phyloP scores from a whole-genome alignment of 2,888 invertebrate species.

The Lathronympha strigana region DNA sequence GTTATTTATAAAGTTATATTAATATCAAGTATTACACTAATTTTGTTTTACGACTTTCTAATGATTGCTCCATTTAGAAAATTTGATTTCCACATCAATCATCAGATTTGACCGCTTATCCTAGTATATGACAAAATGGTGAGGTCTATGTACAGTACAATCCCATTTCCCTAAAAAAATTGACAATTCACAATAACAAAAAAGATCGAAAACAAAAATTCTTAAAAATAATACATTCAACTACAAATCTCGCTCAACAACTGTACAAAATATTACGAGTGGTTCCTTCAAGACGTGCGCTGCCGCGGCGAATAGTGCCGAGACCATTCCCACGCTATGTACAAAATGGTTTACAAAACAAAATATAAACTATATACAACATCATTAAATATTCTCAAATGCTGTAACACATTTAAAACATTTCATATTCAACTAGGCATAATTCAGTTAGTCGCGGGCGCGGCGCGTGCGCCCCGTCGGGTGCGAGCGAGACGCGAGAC shows the following conservation, averaged over 20 bases:
- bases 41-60: slow-evolving; percentile 82
- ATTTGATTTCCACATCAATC: slow-evolving; percentile 82
- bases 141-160: slow-evolving; percentile 86
- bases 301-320: slow-evolving; percentile 71
- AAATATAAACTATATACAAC: slow-evolving; percentile 84
- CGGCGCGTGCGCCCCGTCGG: slow-evolving; percentile 38
- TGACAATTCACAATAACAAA: slow-evolving; percentile 88
- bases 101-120: slow-evolving; percentile 76
- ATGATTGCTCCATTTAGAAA: slow-evolving; percentile 84
- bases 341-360: slow-evolving; percentile 80
- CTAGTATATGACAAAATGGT: slow-evolving; percentile 81
- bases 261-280: slow-evolving; percentile 82
- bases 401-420: slow-evolving; percentile 84
- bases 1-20: slow-evolving; percentile 86
- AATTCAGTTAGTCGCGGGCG: slow-evolving; percentile 69
- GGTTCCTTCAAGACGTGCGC: slow-evolving; percentile 79
- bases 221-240: slow-evolving; percentile 80
- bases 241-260: slow-evolving; percentile 81
- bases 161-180: slow-evolving; percentile 89
- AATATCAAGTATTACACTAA: slow-evolving; percentile 84
- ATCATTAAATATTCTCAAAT: slow-evolving; percentile 84
- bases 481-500: slow-evolving; percentile 19
- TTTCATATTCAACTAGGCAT: slow-evolving; percentile 82
- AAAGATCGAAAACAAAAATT: slow-evolving; percentile 72
- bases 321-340: slow-evolving; percentile 69